A percentile compares a stretch with the other conserved stretches of the same genome.
These are phyloP conservation scores for Erythrocercus mccallii DNA, from an alignment of 2,113 vertebrate genomes.

Conservation along the genomic window DNA sequence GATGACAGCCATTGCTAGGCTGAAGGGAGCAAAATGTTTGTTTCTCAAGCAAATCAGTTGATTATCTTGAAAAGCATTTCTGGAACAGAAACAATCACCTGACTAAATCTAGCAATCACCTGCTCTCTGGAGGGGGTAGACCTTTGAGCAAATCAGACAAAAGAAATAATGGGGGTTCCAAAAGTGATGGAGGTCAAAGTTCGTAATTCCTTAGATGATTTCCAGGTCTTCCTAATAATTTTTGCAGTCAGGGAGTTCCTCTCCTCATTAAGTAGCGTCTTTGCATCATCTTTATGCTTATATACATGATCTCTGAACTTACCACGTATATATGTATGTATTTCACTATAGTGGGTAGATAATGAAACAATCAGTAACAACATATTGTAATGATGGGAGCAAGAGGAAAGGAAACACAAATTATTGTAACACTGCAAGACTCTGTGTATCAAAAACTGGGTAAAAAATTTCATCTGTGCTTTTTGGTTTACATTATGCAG, in stretches of 20 bases:
- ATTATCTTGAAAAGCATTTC: background rate
- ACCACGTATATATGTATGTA: rapidly evolving
- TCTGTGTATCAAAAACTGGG: background rate
- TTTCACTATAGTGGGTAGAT: background rate
- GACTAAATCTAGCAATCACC: background rate
- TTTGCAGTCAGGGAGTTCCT: background rate
- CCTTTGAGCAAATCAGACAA: background rate
- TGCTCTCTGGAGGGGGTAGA: background rate
- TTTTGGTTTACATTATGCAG: background rate
- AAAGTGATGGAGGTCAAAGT: background rate
- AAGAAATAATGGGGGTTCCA: background rate
- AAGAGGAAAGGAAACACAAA: background rate
- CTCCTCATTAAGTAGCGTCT: background rate
- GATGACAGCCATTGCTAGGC: background rate
- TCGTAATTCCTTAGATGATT: background rate
- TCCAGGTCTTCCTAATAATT: background rate
- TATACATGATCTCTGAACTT: background rate
- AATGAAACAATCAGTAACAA: background rate
- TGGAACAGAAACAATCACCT: background rate
- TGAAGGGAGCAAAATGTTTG: background rate
- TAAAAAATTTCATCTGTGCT: background rate
- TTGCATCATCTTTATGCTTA: background rate
- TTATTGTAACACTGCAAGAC: background rate
- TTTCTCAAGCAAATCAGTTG: background rate
- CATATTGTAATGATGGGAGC: background rate